Percentiles rank a stretch among this genome's conserved stretches.
Conservation (phyloP, 2,888 invertebrate species). For the Troides helena region DNA sequence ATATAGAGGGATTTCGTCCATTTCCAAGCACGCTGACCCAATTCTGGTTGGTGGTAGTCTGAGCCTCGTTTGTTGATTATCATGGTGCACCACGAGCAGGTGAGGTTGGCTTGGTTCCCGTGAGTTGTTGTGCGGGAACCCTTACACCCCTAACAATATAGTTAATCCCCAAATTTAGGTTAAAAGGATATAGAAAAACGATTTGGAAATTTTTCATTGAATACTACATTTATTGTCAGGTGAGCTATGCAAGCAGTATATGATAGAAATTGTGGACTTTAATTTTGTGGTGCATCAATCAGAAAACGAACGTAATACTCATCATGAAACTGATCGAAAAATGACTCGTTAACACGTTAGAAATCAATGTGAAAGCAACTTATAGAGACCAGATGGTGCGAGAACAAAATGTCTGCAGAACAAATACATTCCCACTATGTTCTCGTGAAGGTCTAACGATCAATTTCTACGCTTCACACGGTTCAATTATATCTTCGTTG, state of each 20-base stretch:
- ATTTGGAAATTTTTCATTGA: not conserved
- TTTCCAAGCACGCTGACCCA: too few relatives aligned
- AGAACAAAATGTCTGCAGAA: constrained; percentile 23
- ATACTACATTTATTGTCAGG: not conserved
- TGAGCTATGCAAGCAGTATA: not conserved
- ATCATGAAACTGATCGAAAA: not conserved
- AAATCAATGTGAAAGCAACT: constrained; percentile 13
- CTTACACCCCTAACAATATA: not conserved
- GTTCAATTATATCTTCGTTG: constrained; percentile 46
- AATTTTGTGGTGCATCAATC: not conserved
- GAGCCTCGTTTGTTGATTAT: too few relatives aligned
- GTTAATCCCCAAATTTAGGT: not conserved
- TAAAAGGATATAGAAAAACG: not conserved
- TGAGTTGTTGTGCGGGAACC: too few relatives aligned
- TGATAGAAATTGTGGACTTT: not conserved
- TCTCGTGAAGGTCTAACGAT: constrained; percentile 44
- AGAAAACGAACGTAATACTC: not conserved
- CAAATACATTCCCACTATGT: constrained; percentile 41
- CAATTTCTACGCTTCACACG: constrained; percentile 61
- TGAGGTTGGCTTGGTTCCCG: too few relatives aligned
- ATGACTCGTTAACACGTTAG: constrained; percentile 2
- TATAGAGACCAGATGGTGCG: constrained; percentile 12
- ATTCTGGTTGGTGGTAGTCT: too few relatives aligned
- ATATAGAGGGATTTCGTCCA: too few relatives aligned
- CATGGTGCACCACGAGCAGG: too few relatives aligned